phyloP scores from a whole-genome alignment of 1,140 invertebrate species.

The Drosophila elegans region DNA sequence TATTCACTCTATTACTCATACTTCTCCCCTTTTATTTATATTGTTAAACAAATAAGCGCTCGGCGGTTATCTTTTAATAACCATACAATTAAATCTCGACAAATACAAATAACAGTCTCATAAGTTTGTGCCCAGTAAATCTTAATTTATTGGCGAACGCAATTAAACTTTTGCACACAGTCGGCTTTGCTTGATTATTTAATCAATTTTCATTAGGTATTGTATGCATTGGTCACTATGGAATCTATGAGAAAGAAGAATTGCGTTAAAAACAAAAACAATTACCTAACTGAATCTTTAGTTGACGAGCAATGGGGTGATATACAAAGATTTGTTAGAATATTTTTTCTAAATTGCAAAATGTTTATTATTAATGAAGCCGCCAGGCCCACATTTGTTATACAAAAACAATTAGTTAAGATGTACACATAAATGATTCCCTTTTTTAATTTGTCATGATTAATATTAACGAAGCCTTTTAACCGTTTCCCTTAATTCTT shows the following conservation, averaged over 20 bases:
- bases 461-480: too few species aligned
- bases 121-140: conserved; percentile 6
- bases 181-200: conserved; percentile 8
- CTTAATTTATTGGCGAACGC: conserved; percentile 7
- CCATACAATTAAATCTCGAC: conserved; percentile 1
- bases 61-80: conserved; percentile 6
- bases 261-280: background rate
- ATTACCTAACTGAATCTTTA: too few species aligned
- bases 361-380: too few species aligned
- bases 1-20: background rate
- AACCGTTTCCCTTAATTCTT: too few species aligned
- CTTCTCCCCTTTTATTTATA: background rate
- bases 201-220: conserved; percentile 6
- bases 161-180: conserved; percentile 10
- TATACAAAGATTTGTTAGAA: too few species aligned
- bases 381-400: too few species aligned
- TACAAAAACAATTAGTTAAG: too few species aligned
- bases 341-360: too few species aligned
- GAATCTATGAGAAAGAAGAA: background rate
- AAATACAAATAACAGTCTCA: conserved; percentile 4
- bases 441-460: too few species aligned
- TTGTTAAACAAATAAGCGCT: background rate
- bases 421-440: too few species aligned
- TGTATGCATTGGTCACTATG: background rate
- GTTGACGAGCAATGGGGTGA: too few species aligned